These are phyloP conservation scores for Rhagonycha fulva DNA, from an alignment of 2,888 invertebrate genomes.

Conservation along the genomic window DNA sequence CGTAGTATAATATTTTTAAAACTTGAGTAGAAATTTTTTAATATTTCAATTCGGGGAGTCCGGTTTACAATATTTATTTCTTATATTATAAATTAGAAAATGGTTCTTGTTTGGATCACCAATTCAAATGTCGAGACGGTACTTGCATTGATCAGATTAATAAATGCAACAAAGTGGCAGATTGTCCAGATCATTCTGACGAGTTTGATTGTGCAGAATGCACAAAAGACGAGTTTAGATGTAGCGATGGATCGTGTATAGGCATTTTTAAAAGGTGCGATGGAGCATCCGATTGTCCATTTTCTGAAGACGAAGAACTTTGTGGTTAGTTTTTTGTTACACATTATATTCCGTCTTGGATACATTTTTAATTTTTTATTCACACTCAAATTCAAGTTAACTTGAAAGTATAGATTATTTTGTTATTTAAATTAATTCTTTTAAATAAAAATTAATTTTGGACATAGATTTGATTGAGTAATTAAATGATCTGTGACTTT, in stretches of 20 bases:
- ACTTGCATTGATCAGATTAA: constrained; percentile 56
- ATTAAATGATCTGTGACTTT: neutral
- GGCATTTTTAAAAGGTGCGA: constrained; percentile 58
- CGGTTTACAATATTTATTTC: neutral
- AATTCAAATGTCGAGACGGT: constrained; percentile 62
- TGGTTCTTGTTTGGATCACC: constrained; percentile 52
- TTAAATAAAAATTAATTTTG: neutral
- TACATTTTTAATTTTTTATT: neutral
- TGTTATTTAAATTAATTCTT: neutral
- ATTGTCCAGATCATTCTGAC: constrained; percentile 81
- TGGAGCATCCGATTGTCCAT: constrained; percentile 57
- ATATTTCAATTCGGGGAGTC: neutral
- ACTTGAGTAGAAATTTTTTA: neutral
- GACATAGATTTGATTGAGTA: neutral
- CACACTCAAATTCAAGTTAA: neutral
- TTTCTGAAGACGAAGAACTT: constrained; percentile 62
- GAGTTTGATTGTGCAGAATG: constrained; percentile 73
- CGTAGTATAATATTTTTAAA: neutral
- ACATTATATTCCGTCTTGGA: neutral
- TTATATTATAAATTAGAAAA: constrained; percentile 31
- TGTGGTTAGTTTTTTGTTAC: constrained; percentile 54
- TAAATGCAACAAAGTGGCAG: constrained; percentile 63
- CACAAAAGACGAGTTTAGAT: constrained; percentile 60
- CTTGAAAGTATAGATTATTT: neutral
- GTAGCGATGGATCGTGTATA: constrained; percentile 61